phyloP scores from a whole-genome alignment of 2,113 vertebrate genomes.

The Meriones unguiculatus region DNA sequence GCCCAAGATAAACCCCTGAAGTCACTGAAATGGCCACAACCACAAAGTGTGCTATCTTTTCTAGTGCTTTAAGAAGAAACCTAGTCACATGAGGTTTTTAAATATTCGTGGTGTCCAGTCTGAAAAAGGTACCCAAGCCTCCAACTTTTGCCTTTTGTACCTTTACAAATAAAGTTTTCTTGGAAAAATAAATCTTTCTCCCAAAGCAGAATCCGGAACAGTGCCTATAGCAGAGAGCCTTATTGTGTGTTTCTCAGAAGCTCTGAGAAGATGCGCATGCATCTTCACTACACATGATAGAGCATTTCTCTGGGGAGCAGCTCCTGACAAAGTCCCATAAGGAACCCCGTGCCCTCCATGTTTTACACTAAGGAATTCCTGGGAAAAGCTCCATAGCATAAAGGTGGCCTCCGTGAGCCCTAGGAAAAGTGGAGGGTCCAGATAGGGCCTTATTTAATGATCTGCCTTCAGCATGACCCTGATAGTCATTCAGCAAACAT shows the following conservation, averaged over 20 bases:
- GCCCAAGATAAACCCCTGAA: constrained; percentile 30
- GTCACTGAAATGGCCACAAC: neutral
- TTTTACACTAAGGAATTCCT: neutral
- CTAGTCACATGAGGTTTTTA: constrained; percentile 62
- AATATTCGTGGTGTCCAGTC: constrained; percentile 1
- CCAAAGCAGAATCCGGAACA: neutral
- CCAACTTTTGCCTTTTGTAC: neutral
- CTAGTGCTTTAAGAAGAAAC: constrained; percentile 20
- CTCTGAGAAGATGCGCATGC: neutral
- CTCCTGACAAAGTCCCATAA: neutral
- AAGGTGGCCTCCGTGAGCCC: neutral
- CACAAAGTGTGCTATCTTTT: constrained; percentile 59
- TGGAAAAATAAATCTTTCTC: neutral
- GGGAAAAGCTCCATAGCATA: neutral
- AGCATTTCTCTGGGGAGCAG: neutral
- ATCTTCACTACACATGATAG: fast-evolving
- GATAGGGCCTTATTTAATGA: neutral
- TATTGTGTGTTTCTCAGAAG: neutral
- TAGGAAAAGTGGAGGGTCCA: neutral
- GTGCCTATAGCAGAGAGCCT: neutral
- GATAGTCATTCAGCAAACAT: constrained; percentile 60
- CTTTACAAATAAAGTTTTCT: constrained; percentile 35
- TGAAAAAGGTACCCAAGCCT: neutral
- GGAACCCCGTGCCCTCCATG: neutral
- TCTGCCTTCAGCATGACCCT: neutral